Conservation (phyloP, 2,888 invertebrate species). For the Malacosoma neustria region DNA sequence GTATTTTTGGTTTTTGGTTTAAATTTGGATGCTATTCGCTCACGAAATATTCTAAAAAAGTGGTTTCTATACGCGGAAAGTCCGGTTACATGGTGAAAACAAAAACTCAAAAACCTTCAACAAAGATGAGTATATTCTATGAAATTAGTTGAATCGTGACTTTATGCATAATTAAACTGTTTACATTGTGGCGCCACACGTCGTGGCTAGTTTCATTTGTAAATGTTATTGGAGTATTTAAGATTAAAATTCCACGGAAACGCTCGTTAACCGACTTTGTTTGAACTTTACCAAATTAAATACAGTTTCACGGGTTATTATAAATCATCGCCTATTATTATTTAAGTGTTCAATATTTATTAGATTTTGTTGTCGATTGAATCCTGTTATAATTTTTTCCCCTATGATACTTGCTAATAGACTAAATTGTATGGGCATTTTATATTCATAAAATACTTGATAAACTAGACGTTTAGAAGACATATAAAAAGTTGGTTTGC, state of each 20-base stretch:
- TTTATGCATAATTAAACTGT: constrained; percentile 60
- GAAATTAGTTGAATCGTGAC: constrained; percentile 52
- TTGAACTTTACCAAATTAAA: constrained; percentile 29
- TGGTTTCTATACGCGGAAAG: constrained; percentile 11
- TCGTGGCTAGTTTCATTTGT: constrained; percentile 46
- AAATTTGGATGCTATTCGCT: too few relatives aligned
- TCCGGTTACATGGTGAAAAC: constrained; percentile 11
- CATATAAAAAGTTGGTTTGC: neutral
- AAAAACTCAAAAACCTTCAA: constrained; percentile 14
- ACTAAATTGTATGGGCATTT: neutral
- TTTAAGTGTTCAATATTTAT: constrained; percentile 18
- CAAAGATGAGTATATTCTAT: constrained; percentile 24
- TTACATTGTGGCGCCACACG: constrained; percentile 58
- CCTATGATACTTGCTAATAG: neutral
- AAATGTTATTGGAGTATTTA: constrained; percentile 43
- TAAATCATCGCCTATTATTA: constrained; percentile 21
- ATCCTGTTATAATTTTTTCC: constrained; percentile 1
- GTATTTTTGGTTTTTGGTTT: too few relatives aligned
- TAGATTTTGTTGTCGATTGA: constrained; percentile 14
- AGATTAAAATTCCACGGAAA: constrained; percentile 37
- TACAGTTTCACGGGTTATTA: constrained; percentile 34
- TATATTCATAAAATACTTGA: constrained; percentile 1
- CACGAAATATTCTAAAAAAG: constrained; percentile 1
- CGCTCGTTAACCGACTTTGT: constrained; percentile 29
- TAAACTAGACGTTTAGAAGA: neutral